Base-by-base conservation (phyloP, 1,140 invertebrate genomes). In the Brachionus plicatilis region DNA sequence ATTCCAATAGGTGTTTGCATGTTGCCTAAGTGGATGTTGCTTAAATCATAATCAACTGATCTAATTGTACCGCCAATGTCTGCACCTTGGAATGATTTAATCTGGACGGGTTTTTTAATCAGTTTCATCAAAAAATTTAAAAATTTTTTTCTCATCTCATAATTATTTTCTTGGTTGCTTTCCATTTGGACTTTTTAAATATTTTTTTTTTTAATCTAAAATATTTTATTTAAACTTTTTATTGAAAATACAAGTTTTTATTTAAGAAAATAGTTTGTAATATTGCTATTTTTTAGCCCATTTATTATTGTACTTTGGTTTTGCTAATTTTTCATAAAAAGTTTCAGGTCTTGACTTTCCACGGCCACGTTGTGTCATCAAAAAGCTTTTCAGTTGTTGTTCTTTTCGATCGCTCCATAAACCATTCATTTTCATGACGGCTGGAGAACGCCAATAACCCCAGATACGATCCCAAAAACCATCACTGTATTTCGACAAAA, bases 1-100 rank as follows among this genome's bases (percentile, higher is more conserved):
- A 86, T 85, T 53, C 89, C 89, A 78, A 90, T 89, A 2, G 88
- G 89, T 5, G 89, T 90, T 14, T 85, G 33, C 9, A 90, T 85
- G 53, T 89, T 84, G 0, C 83, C 84, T 0, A 89, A 86, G 70
- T 89, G 88, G 20, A 90, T 41, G 56, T 88, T 85, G 5, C 88
- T 86, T 17, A 89, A 85, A 41, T 89, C 86, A 41, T 89, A 86
- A 84, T 90, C 89, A 1, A 87, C 70, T 14, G 85, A 85, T 9
- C 86, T 85, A 33, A 89, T 84, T 20, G 65, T 85, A n/a, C 87
- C 88, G 0, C 79, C 72, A 3, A 89, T 87, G 43, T 84, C 60
- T 7, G 87, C 87, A 37, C 88, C 88, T 79, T 88, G 87, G 45
- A 87, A 86, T 85, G 89, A 86, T 4, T 56, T 83, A 37, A 89